Conservation (phyloP, 2,797 vertebrate genomes). For the Myripristis jacobus region DNA sequence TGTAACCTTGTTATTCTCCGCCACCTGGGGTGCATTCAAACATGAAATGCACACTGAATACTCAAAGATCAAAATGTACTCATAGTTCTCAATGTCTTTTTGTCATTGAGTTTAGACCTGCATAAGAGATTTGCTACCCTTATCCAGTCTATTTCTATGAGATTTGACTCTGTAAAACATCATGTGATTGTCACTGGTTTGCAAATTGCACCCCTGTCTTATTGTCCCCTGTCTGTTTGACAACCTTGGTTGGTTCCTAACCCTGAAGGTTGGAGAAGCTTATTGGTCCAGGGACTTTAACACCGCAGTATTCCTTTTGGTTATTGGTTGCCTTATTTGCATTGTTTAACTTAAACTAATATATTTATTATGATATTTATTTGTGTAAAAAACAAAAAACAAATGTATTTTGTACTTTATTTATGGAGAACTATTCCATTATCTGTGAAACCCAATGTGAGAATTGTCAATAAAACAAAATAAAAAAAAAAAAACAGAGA, state of each 20-base stretch:
- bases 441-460: conserved; percentile 80
- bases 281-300: conserved; percentile 82
- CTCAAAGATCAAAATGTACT: conserved; percentile 61
- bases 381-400: conserved; percentile 80
- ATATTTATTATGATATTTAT: conserved; percentile 91
- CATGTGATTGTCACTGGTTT: conserved; percentile 52
- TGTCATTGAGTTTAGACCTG: conserved; percentile 35
- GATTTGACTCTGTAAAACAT: conserved; percentile 46
- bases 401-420: conserved; percentile 88
- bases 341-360: conserved; percentile 84
- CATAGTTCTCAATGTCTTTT: conserved; percentile 12
- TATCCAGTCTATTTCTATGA: conserved; percentile 31
- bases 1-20: conserved; percentile 36
- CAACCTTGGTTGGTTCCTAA: conserved; percentile 60
- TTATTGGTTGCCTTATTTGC: conserved; percentile 77
- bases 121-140: conserved; percentile 17
- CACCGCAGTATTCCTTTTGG: conserved; percentile 84
- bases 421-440: conserved; percentile 82
- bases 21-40: conserved; percentile 63
- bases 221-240: conserved; percentile 63
- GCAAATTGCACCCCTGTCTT: conserved; percentile 57
- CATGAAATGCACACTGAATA: conserved; percentile 59
- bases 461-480: conserved; percentile 50
- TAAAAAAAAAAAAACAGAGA: conserved; percentile 67
- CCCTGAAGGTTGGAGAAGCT: conserved; percentile 36